Percentiles rank a stretch among this genome's conserved stretches.
Conservation (phyloP, 1,140 invertebrate species). For the Neodiprion fabricii region DNA sequence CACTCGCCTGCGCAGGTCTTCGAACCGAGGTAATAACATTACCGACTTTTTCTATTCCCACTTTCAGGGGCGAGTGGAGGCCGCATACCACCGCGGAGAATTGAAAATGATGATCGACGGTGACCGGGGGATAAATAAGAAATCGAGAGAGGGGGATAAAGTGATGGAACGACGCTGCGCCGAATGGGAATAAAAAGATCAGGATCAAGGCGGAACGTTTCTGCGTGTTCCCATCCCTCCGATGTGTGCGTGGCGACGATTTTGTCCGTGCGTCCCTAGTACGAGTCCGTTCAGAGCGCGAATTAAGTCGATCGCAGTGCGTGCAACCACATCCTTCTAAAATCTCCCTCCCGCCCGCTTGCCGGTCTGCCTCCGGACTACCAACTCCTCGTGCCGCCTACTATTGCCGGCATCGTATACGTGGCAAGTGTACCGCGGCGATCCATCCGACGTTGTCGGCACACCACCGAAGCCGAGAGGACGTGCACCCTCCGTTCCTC, state of each 20-base stretch:
- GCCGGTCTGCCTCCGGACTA: too few relatives aligned
- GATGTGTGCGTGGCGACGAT: slow-evolving; percentile 23
- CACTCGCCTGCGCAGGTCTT: too few relatives aligned
- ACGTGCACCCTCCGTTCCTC: slow-evolving; percentile 5
- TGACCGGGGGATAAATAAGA: slow-evolving; percentile 46
- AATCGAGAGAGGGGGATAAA: slow-evolving; percentile 24
- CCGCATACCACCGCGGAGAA: slow-evolving; percentile 48
- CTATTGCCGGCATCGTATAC: too few relatives aligned
- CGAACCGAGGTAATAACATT: too few relatives aligned
- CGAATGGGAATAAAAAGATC: slow-evolving; percentile 36
- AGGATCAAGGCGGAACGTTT: slow-evolving; percentile 35
- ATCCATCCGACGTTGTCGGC: too few relatives aligned
- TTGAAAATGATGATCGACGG: slow-evolving; percentile 58
- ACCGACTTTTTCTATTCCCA: too few relatives aligned
- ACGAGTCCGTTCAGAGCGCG: slow-evolving; percentile 46
- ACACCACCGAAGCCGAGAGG: too few relatives aligned
- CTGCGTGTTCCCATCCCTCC: slow-evolving; percentile 3
- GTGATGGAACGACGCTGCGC: background rate
- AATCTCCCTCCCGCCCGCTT: slow-evolving; percentile 30
- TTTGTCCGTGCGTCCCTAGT: slow-evolving; percentile 14
- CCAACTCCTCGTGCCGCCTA: too few relatives aligned
- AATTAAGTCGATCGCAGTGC: slow-evolving; percentile 61
- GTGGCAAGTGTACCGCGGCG: too few relatives aligned
- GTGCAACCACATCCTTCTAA: slow-evolving; percentile 59
- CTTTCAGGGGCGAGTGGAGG: too few relatives aligned